Percentiles rank a stretch among this genome's conserved stretches.
These are phyloP conservation scores for Enchytraeus crypticus DNA, from an alignment of 2,888 invertebrate genomes.

Conservation along the genomic window DNA sequence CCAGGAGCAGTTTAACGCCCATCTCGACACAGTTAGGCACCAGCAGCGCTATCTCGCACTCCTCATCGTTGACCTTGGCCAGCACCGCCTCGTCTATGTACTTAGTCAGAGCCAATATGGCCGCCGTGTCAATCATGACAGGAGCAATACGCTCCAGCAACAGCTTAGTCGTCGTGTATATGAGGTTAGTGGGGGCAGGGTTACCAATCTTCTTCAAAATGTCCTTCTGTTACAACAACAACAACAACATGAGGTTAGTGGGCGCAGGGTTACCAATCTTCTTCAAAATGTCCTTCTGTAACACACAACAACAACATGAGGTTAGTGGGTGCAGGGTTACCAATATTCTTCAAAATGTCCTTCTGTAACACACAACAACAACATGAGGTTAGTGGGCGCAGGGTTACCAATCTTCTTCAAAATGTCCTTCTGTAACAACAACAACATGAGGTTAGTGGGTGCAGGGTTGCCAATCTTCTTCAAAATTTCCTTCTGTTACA, in stretches of 20 bases:
- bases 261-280: constrained; percentile 89
- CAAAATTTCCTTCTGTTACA: constrained; percentile 64
- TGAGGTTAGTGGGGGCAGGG: constrained; percentile 85
- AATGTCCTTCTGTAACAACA: constrained; percentile 59
- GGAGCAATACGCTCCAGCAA: constrained; percentile 86
- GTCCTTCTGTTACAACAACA: constrained; percentile 55
- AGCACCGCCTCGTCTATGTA: constrained; percentile 51
- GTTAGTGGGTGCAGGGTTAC: constrained; percentile 89
- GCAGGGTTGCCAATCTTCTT: constrained; percentile 89
- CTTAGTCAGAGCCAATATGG: constrained; percentile 59
- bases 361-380: constrained; percentile 54
- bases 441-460: constrained; percentile 89
- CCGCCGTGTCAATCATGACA: constrained; percentile 86
- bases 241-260: constrained; percentile 68
- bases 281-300: constrained; percentile 69
- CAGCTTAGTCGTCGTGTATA: constrained; percentile 89
- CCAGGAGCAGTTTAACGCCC: constrained; percentile 76
- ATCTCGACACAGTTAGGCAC: constrained; percentile 65
- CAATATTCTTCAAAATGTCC: constrained; percentile 78
- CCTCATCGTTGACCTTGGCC: constrained; percentile 28
- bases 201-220: constrained; percentile 88
- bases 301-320: constrained; percentile 54
- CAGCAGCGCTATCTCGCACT: constrained; percentile 33
- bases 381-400: constrained; percentile 89
- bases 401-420: constrained; percentile 86